A percentile compares a stretch with the other conserved stretches of the same genome.
These are phyloP conservation scores for Graptemys geographica DNA, from an alignment of 2,797 vertebrate genomes.

Conservation along the genomic window DNA sequence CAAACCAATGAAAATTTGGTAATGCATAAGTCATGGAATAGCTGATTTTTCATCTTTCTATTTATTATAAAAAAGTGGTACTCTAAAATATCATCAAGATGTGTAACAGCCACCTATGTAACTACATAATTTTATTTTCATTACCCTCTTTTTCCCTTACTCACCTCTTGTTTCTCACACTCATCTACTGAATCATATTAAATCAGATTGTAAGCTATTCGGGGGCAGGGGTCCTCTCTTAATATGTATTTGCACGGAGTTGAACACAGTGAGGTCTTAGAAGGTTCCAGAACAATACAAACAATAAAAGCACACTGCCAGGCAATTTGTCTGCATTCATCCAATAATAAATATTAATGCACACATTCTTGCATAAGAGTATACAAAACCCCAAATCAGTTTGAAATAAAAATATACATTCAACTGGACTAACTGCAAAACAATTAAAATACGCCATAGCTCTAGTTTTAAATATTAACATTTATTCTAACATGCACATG, in stretches of 20 bases:
- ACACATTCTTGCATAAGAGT: background rate
- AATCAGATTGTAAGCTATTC: background rate
- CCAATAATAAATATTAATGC: background rate
- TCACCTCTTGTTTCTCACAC: background rate
- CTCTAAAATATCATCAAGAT: background rate
- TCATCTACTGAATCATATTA: background rate
- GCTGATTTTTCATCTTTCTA: background rate
- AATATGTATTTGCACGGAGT: background rate
- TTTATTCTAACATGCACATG: background rate
- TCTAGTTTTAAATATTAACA: background rate
- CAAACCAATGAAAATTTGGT: background rate
- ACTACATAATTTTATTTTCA: background rate
- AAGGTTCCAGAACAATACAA: background rate
- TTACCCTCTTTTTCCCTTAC: background rate
- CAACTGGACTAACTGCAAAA: background rate
- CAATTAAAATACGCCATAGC: no score
- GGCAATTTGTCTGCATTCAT: background rate
- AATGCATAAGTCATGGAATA: background rate
- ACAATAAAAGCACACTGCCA: background rate
- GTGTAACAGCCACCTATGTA: background rate
- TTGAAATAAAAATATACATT: background rate
- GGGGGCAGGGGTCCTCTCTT: background rate
- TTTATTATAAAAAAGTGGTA: background rate
- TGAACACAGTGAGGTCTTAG: background rate
- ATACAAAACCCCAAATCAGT: background rate